phyloP scores from a whole-genome alignment of 1,140 invertebrate genomes.

The Calosoma granatense region DNA sequence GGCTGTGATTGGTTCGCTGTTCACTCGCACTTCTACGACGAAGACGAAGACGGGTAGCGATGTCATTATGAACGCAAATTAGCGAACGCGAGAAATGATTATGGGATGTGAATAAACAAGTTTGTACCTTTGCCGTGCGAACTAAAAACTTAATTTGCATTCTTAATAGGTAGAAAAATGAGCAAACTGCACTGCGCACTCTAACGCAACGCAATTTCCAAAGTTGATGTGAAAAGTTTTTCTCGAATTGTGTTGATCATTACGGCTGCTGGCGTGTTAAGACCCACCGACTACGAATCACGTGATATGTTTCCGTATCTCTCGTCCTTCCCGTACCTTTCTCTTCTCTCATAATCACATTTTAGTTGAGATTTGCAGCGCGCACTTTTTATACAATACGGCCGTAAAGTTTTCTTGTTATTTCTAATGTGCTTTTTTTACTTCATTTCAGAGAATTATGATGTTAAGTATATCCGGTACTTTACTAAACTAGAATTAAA shows the following conservation, averaged over 20 bases:
- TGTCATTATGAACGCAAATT: not conserved
- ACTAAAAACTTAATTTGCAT: not conserved
- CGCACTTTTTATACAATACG: not conserved
- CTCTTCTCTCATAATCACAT: not conserved
- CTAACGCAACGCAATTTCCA: too few relatives aligned
- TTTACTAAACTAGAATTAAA: not conserved
- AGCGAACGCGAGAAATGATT: not conserved
- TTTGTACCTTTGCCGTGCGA: not conserved
- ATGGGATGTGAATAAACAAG: not conserved
- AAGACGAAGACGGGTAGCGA: not conserved
- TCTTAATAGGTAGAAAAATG: not conserved
- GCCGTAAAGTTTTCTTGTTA: not conserved
- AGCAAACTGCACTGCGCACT: too few relatives aligned
- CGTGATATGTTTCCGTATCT: not conserved
- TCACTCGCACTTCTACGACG: not conserved
- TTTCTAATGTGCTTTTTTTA: not conserved
- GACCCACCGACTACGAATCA: not conserved
- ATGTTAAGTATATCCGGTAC: not conserved
- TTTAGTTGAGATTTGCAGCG: not conserved
- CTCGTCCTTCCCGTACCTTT: not conserved
- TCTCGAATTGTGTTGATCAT: not conserved
- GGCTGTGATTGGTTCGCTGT: too few relatives aligned
- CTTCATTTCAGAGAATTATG: not conserved
- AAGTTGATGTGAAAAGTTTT: not conserved
- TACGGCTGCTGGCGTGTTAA: not conserved